Percentiles rank a stretch among this genome's conserved stretches.
Conservation (phyloP, 2,797 vertebrate species). For the Erpetoichthys calabaricus region DNA sequence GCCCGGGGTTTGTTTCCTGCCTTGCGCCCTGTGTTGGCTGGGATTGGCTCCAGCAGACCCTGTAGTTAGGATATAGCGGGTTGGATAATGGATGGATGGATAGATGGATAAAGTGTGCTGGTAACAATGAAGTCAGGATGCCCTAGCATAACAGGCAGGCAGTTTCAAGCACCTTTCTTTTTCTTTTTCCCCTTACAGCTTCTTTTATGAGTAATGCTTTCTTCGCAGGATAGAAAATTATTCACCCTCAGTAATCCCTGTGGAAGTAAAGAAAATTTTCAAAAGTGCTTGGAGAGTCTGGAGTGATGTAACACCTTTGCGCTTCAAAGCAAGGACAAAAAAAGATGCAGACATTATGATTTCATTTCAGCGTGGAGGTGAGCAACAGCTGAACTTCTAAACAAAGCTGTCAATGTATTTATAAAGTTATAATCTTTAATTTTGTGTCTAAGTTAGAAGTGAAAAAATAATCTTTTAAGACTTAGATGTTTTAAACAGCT, state of each 20-base stretch:
- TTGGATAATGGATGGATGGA: too few species aligned
- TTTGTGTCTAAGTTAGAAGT: too few species aligned
- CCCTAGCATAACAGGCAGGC: too few species aligned
- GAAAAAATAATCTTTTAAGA: too few species aligned
- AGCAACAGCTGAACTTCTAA: background rate
- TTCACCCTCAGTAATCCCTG: slow-evolving; percentile 11
- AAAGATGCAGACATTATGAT: slow-evolving; percentile 36
- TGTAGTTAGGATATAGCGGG: too few species aligned
- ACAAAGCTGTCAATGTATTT: too few species aligned
- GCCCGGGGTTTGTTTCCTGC: too few species aligned
- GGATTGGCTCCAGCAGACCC: too few species aligned
- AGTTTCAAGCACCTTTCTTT: background rate
- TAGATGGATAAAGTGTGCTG: too few species aligned
- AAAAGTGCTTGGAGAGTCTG: slow-evolving; percentile 34
- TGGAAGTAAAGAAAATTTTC: slow-evolving; percentile 20
- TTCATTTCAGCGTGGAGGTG: slow-evolving; percentile 23
- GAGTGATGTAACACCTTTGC: slow-evolving; percentile 25
- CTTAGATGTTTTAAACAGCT: background rate
- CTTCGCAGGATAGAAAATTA: slow-evolving; percentile 23
- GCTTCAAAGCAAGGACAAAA: slow-evolving; percentile 19
- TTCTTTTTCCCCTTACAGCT: background rate
- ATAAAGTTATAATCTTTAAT: too few species aligned
- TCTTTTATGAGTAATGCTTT: background rate
- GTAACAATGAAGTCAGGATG: too few species aligned
- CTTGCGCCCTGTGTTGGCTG: too few species aligned